Conservation (phyloP, 2,113 vertebrate species). For the Labeo rohita region DNA sequence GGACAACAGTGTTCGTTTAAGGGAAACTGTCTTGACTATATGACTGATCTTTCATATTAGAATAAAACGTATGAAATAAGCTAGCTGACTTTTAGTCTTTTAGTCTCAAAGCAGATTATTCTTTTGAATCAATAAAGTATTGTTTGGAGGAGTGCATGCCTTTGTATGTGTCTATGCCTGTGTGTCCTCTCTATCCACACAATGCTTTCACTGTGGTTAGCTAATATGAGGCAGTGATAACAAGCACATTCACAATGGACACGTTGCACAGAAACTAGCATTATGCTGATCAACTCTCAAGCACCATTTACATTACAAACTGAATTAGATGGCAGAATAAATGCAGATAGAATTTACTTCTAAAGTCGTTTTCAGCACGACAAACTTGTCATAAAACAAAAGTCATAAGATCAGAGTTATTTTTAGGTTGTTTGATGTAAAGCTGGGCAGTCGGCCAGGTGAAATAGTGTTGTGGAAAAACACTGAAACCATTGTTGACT, state of each 20-base stretch:
- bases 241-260: conserved; percentile 50
- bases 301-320: conserved; percentile 10
- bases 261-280: conserved; percentile 36
- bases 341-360: neutral
- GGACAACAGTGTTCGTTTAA: conserved; percentile 30
- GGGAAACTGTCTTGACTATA: neutral
- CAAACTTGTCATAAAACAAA: neutral
- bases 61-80: neutral
- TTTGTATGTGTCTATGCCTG: conserved; percentile 38
- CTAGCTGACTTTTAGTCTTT: too few relatives aligned
- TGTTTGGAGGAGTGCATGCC: neutral
- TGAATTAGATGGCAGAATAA: neutral
- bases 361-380: neutral
- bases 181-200: conserved; percentile 35
- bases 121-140: conserved; percentile 7
- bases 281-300: conserved; percentile 46
- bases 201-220: conserved; percentile 52
- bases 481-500: conserved; percentile 5
- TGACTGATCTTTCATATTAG: neutral
- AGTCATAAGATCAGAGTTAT: neutral
- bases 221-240: conserved; percentile 43
- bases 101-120: neutral
- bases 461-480: conserved; percentile 27
- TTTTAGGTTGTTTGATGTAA: conserved; percentile 22
- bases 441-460: neutral